Base-by-base conservation (phyloP, 2,888 invertebrate species). In the Drosophila affinis region DNA sequence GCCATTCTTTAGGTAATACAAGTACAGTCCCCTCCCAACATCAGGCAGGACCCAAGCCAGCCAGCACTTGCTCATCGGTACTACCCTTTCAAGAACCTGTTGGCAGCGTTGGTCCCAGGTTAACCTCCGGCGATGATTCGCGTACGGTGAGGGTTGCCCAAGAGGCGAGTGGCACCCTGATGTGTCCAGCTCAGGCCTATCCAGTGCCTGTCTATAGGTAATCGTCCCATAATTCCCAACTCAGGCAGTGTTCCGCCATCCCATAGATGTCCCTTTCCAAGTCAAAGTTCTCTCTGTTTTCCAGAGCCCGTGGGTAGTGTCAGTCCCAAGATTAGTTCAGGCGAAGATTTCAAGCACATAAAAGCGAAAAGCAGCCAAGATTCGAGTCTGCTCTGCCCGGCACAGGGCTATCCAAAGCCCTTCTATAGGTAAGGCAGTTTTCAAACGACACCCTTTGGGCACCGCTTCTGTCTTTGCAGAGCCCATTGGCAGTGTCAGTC, bases 151-250 rank as follows among this genome's bases (percentile, higher is more conserved):
- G 92, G 81, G 91, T 92, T 83, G 91, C 91, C 79, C 90, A 92
- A 77, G 93, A 92, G 89, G 92, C 94, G 4, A 87, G 82, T 44
- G 70, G 88, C 78, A 94, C 95, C 62, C 85, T 95, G 72, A 93
- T 94, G 62, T 95, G 95, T 90, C 94, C 94, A 67, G 94, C 94
- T 44, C 94, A 95, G 92, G 95, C 94, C 81, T 95, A 93, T 93
- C 95, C 95, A 76, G 94, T 95, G 76, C 95, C 95, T 52, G 92
- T 94, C 89, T 95, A 94, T 93, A 95, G 95, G 95, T 95, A 94
- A 79, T 24, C 24, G 5, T 68, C 27, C 46, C 21, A 0, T 1
- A 3, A 2, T 9, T 45, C 32, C 47, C n/a, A 62, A 45, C 53
- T 79, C 64, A 52, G 86, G 84, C 87, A 83, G 88, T 88, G 14